phyloP scores from a whole-genome alignment of 1,140 invertebrate species.

The Pogonomyrmex californicus region DNA sequence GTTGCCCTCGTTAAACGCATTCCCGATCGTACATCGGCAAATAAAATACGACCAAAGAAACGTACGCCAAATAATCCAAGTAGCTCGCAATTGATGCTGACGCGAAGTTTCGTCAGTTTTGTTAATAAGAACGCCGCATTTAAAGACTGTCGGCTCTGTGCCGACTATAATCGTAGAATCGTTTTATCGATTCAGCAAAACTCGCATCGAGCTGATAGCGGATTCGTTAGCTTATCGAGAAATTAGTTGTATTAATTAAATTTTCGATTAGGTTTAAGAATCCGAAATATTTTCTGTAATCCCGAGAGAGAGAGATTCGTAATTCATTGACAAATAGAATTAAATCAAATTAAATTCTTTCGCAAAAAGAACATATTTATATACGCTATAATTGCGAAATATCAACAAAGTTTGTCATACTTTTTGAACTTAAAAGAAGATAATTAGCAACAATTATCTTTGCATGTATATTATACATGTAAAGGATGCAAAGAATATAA shows the following conservation, averaged over 20 bases:
- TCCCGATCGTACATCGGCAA: slow-evolving; percentile 40
- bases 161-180: slow-evolving; percentile 27
- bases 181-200: slow-evolving; percentile 8
- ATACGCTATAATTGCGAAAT: neutral
- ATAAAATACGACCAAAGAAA: slow-evolving; percentile 75
- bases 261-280: slow-evolving; percentile 13
- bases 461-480: neutral
- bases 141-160: slow-evolving; percentile 45
- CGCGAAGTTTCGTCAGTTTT: slow-evolving; percentile 9
- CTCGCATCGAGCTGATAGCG: slow-evolving; percentile 6
- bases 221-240: slow-evolving; percentile 7
- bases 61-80: slow-evolving; percentile 72
- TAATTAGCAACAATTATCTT: neutral
- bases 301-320: neutral
- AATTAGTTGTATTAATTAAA: slow-evolving; percentile 28
- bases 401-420: neutral
- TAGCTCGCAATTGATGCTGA: slow-evolving; percentile 41
- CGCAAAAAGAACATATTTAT: too few species aligned
- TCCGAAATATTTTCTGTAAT: neutral
- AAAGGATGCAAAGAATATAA: neutral
- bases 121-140: slow-evolving; percentile 19
- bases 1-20: slow-evolving; percentile 30
- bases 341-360: neutral
- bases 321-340: neutral
- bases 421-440: slow-evolving; percentile 20